Evolutionary conservation across 2,888 invertebrate genomes (phyloP).

Genomic region (Tetranychus piercei): DNA sequence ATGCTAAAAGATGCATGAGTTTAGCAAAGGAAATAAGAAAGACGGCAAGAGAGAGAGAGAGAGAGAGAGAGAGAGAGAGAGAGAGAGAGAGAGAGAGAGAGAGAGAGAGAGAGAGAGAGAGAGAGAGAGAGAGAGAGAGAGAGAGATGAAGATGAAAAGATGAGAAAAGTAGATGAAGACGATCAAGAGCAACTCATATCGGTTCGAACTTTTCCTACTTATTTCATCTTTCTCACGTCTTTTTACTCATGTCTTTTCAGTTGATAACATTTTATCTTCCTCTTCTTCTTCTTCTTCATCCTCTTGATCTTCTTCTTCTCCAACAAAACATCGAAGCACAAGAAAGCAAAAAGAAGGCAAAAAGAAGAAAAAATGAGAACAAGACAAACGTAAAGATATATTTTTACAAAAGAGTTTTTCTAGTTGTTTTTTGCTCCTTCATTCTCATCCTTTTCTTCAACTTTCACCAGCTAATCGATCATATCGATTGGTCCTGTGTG

Average conservation of each 20-base stretch:
- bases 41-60: slow-evolving; percentile 8
- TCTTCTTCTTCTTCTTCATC: background rate
- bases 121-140: slow-evolving; percentile 16
- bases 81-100: slow-evolving; percentile 15
- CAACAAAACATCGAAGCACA: background rate
- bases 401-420: background rate
- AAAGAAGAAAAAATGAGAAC: background rate
- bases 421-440: background rate
- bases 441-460: background rate
- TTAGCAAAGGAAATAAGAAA: background rate
- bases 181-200: background rate
- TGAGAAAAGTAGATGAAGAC: slow-evolving; percentile 1
- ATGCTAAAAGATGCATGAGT: background rate
- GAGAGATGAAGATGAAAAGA: slow-evolving; percentile 14
- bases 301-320: background rate
- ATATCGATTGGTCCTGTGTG: background rate
- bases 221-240: background rate
- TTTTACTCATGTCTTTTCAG: background rate
- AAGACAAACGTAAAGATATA: background rate
- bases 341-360: background rate
- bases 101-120: slow-evolving; percentile 14
- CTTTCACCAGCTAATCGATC: background rate
- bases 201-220: background rate
- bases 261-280: background rate
- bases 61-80: background rate